Percentiles rank a stretch among this genome's conserved stretches.
Evolutionary conservation across 2,888 invertebrate species (phyloP).

Genomic region (Agapostemon virescens): DNA sequence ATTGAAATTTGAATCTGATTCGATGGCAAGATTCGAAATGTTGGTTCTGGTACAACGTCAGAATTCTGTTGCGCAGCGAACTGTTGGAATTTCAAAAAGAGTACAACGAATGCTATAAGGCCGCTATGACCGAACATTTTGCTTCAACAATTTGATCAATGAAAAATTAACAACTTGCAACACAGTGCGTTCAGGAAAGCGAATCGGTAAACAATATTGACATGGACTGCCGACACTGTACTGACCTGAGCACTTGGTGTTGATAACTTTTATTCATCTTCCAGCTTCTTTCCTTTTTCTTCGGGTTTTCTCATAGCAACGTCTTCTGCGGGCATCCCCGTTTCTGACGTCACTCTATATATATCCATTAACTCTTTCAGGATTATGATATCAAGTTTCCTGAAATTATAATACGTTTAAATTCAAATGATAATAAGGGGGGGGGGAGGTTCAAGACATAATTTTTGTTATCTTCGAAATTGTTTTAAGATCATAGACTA

Average conservation of each 20-base stretch:
- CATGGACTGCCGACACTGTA: background rate
- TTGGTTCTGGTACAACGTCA: conserved; percentile 72
- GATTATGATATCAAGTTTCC: too few species aligned
- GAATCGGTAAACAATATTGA: background rate
- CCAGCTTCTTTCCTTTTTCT: background rate
- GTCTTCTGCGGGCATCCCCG: background rate
- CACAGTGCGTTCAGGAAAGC: background rate
- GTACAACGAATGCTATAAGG: background rate
- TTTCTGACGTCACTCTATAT: too few species aligned
- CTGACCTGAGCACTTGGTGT: background rate
- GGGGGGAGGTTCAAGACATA: too few species aligned
- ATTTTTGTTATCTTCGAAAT: too few species aligned
- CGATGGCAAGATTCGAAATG: conserved; percentile 75
- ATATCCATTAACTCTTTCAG: too few species aligned
- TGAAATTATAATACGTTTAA: too few species aligned
- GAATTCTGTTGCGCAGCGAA: background rate
- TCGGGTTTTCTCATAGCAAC: background rate
- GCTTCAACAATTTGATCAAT: background rate
- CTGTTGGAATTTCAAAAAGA: background rate
- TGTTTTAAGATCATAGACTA: too few species aligned
- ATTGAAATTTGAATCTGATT: conserved; percentile 79
- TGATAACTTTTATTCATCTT: background rate
- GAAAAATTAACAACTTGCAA: background rate
- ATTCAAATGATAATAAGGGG: too few species aligned
- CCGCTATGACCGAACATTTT: conserved; percentile 12